Evolutionary conservation across 2,797 vertebrate species (phyloP).

Genomic region (Danionella dracula): DNA sequence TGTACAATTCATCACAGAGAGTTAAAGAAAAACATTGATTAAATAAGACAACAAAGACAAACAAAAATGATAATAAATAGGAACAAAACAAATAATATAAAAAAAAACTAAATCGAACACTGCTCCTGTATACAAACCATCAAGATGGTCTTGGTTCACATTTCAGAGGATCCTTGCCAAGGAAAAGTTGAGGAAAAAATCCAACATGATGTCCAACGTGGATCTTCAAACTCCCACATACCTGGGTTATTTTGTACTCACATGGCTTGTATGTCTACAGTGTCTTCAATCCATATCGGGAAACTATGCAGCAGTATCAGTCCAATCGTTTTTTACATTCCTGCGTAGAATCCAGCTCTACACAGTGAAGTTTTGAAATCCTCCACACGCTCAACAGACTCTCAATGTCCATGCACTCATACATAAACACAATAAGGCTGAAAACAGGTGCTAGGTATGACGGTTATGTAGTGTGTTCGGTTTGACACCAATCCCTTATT

Average conservation of each 20-base stretch:
- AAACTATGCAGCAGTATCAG: constrained; percentile 23
- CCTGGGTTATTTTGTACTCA: neutral
- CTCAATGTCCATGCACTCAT: constrained; percentile 1
- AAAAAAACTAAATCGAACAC: neutral
- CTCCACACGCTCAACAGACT: neutral
- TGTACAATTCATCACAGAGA: constrained; percentile 24
- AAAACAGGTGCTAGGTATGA: constrained; percentile 18
- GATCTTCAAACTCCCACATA: neutral
- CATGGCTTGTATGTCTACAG: constrained; percentile 35
- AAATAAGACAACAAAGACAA: constrained; percentile 17
- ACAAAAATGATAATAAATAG: constrained; percentile 21
- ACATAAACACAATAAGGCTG: constrained; percentile 34
- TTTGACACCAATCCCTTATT: constrained; percentile 11
- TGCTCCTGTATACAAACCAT: neutral
- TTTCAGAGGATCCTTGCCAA: constrained; percentile 8
- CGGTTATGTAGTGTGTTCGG: neutral
- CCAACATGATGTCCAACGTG: neutral
- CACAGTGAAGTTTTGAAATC: constrained; percentile 20
- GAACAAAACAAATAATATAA: neutral
- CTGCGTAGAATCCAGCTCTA: constrained; percentile 49
- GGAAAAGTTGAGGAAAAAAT: neutral
- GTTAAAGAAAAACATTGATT: neutral
- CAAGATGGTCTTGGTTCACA: constrained; percentile 4
- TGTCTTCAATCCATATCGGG: neutral
- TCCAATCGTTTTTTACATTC: constrained; percentile 34